Evolutionary conservation across 1,140 invertebrate genomes (phyloP), one percentile per base, ranked within the genome.

Genomic region (Acromyrmex echinatior): DNA sequence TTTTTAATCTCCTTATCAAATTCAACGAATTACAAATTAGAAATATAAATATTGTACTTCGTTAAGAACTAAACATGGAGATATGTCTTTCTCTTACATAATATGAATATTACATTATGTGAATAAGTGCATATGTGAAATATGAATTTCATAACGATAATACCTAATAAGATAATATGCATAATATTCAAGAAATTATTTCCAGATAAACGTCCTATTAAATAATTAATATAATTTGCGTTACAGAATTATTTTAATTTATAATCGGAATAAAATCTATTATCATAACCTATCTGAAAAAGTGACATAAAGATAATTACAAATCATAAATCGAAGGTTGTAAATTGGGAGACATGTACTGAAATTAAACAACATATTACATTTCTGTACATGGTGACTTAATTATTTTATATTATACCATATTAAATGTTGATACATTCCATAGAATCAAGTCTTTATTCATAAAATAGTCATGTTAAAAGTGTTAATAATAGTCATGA

Each of bases 391-490:
- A 49, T 51, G 66, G 66, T 14, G 1, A 14, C 25, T 74, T 71
- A 28, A 71, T 81, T 60, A 82, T 58, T 81, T 21, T 73, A 31
- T 62, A 68, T 35, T 18, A 35, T 56, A 35, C 5, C 7, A 12
- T 53, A 16, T 53, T 51, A 53, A 80, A 80, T 25, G 35, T 51
- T 25, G 49, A 9, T 58, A 71, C n/a, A 25, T 62, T 82, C 31
- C 16, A 58, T 60, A 60, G 25, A 62, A 62, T 74, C 25, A 63
- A 82, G 25, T 84, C 39, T 82, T 53, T 60, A 35, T 60, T 74
- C 21, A 9, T 82, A 82, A 73, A 74, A 74, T 74, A 84, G 80
- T 84, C 28, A 35, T 84, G 79, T 81, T n/a, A 81, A 79, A 79
- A 60, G 56, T 39, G 35, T 39, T 39, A 39, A 39, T 39, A 39